phyloP scores from a whole-genome alignment of 2,797 vertebrate species.

The Ataeniobius toweri region DNA sequence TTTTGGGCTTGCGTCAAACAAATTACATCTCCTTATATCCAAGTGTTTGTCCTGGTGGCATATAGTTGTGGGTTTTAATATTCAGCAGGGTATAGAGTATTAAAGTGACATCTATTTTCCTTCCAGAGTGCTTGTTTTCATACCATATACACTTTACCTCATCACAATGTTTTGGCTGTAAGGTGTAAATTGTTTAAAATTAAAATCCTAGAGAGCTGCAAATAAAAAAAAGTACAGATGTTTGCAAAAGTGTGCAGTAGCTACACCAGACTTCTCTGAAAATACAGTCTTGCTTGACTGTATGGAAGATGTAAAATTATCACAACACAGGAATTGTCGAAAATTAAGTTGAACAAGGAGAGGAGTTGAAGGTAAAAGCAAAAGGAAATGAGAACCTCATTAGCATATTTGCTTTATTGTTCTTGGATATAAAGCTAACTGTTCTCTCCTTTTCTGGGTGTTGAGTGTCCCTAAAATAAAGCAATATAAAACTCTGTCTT shows the following conservation, averaged over 20 bases:
- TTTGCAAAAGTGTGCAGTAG: constrained; percentile 1
- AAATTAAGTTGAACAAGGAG: constrained; percentile 37
- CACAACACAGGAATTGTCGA: background rate
- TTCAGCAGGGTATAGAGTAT: background rate
- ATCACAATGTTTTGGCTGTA: constrained; percentile 8
- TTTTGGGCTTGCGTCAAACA: background rate
- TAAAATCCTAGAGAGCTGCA: constrained; percentile 3
- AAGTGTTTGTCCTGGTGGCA: background rate
- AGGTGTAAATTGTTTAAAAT: background rate
- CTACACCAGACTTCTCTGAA: constrained; percentile 20
- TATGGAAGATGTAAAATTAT: constrained; percentile 39
- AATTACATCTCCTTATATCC: background rate
- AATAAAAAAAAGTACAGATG: background rate
- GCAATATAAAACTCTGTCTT: constrained; percentile 26
- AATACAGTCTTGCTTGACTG: constrained; percentile 26
- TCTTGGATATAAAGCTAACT: constrained; percentile 55
- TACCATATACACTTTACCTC: background rate
- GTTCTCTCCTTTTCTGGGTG: constrained; percentile 43
- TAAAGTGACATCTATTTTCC: background rate
- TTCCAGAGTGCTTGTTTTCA: background rate
- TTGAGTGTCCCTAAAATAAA: constrained; percentile 48
- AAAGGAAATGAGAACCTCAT: constrained; percentile 40
- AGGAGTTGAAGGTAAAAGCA: constrained; percentile 49
- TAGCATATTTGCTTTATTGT: constrained; percentile 57
- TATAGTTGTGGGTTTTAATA: background rate